Conservation (phyloP, 2,888 invertebrate species). For the Cremastobaeus sp. region DNA sequence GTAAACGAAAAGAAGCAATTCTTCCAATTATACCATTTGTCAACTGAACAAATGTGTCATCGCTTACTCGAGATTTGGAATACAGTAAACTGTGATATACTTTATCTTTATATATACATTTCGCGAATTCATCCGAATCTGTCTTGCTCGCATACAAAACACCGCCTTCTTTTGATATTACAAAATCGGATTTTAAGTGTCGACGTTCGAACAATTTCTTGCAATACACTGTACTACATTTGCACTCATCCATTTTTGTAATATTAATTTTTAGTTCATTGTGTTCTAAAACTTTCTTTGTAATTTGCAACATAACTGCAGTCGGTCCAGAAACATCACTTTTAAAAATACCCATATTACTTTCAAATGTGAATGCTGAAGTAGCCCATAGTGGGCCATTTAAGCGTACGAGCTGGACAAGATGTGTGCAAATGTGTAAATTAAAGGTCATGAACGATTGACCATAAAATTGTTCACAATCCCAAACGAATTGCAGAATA, state of each 20-base stretch:
- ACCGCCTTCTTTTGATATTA: slow-evolving; percentile 1
- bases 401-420: not conserved
- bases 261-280: slow-evolving; percentile 2
- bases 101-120: slow-evolving; percentile 8
- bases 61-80: not conserved
- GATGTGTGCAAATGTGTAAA: not conserved
- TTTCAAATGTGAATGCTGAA: too few relatives aligned
- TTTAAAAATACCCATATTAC: too few relatives aligned
- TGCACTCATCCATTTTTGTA: not conserved
- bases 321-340: slow-evolving; percentile 2
- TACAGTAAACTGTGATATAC: slow-evolving; percentile 3
- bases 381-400: slow-evolving; percentile 14
- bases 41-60: slow-evolving; percentile 4
- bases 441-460: slow-evolving; percentile 12
- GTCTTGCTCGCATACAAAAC: not conserved
- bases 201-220: slow-evolving; percentile 15
- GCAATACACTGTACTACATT: not conserved
- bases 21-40: not conserved
- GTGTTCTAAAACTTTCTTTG: not conserved
- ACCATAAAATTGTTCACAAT: slow-evolving; percentile 7
- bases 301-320: slow-evolving; percentile 11
- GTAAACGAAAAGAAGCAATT: slow-evolving; percentile 1
- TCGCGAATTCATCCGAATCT: not conserved
- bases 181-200: slow-evolving; percentile 6
- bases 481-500: slow-evolving; percentile 5